Conservation (phyloP, 92 coral and sea anemone species). For the Siderastrea radians region DNA sequence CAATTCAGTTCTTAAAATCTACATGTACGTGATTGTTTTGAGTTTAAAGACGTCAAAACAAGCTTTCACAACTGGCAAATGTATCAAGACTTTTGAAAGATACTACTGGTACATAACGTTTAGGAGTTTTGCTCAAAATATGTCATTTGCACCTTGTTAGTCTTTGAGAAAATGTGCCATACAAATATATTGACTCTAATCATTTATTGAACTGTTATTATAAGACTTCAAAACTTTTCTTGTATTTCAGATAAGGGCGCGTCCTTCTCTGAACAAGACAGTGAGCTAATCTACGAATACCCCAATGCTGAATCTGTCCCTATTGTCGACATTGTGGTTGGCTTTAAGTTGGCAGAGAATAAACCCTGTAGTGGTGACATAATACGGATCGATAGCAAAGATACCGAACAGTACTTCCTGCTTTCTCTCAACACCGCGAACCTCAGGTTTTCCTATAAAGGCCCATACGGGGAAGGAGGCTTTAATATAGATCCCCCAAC, state of each 20-base stretch:
- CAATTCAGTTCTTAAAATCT: no score
- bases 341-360: slow-evolving; percentile 56
- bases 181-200: no score
- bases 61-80: no score
- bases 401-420: slow-evolving; percentile 15
- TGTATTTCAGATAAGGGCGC: slow-evolving; percentile 80
- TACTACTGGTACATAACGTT: no score
- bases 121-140: no score
- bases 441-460: slow-evolving; percentile 56
- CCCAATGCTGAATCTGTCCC: slow-evolving; percentile 37
- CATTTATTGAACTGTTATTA: no score
- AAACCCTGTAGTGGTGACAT: slow-evolving; percentile 74
- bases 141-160: no score
- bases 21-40: no score
- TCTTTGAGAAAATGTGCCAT: no score
- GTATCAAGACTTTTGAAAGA: no score
- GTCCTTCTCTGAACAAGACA: slow-evolving; percentile 57
- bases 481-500: slow-evolving; percentile 26
- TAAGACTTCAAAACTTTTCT: background rate
- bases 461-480: slow-evolving; percentile 23
- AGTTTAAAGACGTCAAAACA: no score
- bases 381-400: slow-evolving; percentile 60
- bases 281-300: slow-evolving; percentile 65
- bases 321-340: slow-evolving; percentile 77
- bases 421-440: slow-evolving; percentile 36